Evolutionary conservation across 2,797 vertebrate species (phyloP).

Genomic region (Malurus splendens): DNA sequence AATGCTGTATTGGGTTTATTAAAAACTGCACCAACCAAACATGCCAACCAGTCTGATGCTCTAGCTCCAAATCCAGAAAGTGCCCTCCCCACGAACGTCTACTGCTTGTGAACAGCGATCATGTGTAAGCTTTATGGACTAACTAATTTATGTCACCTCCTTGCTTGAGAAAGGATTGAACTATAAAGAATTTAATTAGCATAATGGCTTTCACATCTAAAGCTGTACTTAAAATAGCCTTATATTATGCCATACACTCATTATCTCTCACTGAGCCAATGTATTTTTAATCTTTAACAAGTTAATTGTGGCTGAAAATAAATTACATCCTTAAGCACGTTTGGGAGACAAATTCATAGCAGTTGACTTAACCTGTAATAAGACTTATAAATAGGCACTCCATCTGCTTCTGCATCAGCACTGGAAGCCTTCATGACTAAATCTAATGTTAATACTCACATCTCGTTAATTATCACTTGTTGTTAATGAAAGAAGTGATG

Average conservation of each 20-base stretch:
- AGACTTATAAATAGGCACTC: slow-evolving; percentile 61
- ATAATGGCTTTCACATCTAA: slow-evolving; percentile 16
- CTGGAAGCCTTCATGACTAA: slow-evolving; percentile 59
- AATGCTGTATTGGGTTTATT: background rate
- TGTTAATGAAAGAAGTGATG: slow-evolving; percentile 66
- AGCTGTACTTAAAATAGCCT: background rate
- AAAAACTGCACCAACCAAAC: background rate
- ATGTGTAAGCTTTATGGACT: background rate
- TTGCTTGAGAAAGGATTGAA: background rate
- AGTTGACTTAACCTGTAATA: slow-evolving; percentile 68
- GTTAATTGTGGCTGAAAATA: slow-evolving; percentile 54
- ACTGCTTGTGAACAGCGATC: background rate
- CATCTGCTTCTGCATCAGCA: slow-evolving; percentile 72
- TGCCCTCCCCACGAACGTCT: background rate
- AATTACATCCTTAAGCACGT: slow-evolving; percentile 68
- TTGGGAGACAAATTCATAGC: slow-evolving; percentile 61
- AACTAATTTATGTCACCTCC: background rate
- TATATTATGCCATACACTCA: background rate
- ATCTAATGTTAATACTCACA: slow-evolving; percentile 68
- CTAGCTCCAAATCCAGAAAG: background rate
- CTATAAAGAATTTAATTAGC: slow-evolving; percentile 9
- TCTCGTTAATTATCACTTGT: slow-evolving; percentile 73
- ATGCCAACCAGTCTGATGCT: background rate
- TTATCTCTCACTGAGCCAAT: background rate
- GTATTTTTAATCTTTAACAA: slow-evolving; percentile 36